Conservation (phyloP, 1,140 invertebrate genomes). For the Xylocopa sonorina region DNA sequence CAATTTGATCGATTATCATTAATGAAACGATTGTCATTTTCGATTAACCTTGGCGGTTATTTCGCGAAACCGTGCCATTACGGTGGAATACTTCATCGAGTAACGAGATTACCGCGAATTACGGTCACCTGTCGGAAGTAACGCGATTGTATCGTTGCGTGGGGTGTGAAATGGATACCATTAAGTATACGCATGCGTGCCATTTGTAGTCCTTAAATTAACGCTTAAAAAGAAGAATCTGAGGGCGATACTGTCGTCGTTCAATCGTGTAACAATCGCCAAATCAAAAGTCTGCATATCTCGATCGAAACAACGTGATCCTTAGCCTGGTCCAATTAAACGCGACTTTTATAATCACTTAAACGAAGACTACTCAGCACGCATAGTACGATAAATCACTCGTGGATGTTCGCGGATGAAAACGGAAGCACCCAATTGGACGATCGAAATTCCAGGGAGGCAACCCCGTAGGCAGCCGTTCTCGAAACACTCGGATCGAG, state of each 20-base stretch:
- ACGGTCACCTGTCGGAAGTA: background rate
- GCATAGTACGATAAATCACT: background rate
- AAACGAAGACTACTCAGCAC: background rate
- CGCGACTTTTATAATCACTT: background rate
- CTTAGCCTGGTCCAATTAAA: background rate
- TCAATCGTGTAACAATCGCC: background rate
- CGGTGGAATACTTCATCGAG: background rate
- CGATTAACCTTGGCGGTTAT: slow-evolving; percentile 37
- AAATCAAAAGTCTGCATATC: background rate
- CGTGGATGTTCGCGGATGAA: background rate
- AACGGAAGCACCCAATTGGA: background rate
- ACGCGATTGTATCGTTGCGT: background rate
- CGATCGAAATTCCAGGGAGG: background rate
- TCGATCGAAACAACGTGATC: background rate
- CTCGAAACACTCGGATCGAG: no score
- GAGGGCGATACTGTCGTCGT: no score
- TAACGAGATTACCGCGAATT: background rate
- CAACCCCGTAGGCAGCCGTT: fast-evolving
- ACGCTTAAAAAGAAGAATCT: no score
- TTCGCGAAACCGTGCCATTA: slow-evolving; percentile 2
- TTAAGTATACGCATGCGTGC: no score
- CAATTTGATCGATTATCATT: slow-evolving; percentile 29
- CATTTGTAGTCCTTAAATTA: no score
- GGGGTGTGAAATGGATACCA: background rate
- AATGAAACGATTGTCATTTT: slow-evolving; percentile 18